phyloP scores from a whole-genome alignment of 1,140 invertebrate species.

The Platyura marginata region DNA sequence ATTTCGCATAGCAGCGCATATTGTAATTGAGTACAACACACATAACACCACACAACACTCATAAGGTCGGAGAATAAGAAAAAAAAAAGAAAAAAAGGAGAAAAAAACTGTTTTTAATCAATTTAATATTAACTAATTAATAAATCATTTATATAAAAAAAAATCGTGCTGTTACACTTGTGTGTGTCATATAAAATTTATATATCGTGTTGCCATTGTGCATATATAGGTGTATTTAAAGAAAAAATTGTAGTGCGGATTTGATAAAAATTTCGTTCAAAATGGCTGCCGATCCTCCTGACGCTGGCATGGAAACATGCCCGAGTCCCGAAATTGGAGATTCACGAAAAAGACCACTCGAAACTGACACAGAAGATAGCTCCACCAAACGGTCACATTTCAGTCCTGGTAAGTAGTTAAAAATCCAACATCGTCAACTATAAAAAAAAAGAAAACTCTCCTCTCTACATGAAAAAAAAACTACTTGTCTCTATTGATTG shows the following conservation, averaged over 20 bases:
- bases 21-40: too few species aligned
- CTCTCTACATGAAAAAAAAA: too few species aligned
- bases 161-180: too few species aligned
- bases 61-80: neutral
- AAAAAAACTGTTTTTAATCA: neutral
- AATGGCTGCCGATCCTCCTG: conserved; percentile 24
- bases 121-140: too few species aligned
- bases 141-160: too few species aligned
- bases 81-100: neutral
- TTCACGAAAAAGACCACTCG: conserved; percentile 64
- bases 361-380: conserved; percentile 65
- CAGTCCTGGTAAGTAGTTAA: conserved; percentile 48
- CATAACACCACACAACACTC: neutral
- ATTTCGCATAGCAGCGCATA: neutral
- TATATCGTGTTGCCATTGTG: neutral
- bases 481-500: too few species aligned
- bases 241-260: neutral
- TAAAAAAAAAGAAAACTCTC: too few species aligned
- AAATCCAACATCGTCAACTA: too few species aligned
- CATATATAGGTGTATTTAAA: neutral
- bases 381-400: conserved; percentile 71
- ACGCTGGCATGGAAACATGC: conserved; percentile 57
- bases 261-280: neutral
- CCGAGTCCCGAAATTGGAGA: conserved; percentile 55
- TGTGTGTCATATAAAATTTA: too few species aligned